Conservation (phyloP, 1,140 invertebrate species). For the Plutomurus gul region DNA sequence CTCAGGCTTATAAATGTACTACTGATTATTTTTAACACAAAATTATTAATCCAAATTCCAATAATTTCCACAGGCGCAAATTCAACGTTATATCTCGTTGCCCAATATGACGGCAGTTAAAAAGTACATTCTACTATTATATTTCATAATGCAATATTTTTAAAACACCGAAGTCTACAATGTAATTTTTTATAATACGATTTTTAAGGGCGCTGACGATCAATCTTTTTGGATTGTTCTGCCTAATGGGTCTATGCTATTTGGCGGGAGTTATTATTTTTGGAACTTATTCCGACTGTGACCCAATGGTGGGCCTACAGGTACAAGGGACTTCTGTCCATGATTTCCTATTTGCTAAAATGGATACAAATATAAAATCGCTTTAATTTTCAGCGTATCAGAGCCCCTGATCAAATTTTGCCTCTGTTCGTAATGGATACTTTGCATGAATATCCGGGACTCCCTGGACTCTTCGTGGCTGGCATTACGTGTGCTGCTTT, state of each 20-base stretch:
- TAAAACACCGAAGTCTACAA: too few relatives aligned
- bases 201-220: conserved; percentile 57
- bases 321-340: background rate
- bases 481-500: conserved; percentile 50
- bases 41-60: too few relatives aligned
- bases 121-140: background rate
- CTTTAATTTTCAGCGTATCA: conserved; percentile 40
- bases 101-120: conserved; percentile 36
- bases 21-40: too few relatives aligned
- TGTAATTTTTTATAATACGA: too few relatives aligned
- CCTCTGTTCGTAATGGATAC: conserved; percentile 61
- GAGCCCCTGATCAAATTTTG: conserved; percentile 55
- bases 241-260: conserved; percentile 45
- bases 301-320: conserved; percentile 16
- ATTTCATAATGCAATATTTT: background rate
- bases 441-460: conserved; percentile 55
- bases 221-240: conserved; percentile 42
- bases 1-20: too few relatives aligned
- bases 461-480: conserved; percentile 44
- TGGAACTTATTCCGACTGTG: conserved; percentile 39
- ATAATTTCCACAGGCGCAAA: conserved; percentile 48
- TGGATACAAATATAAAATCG: background rate
- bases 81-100: conserved; percentile 48
- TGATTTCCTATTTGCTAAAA: background rate
- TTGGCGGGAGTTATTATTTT: conserved; percentile 40